Conservation (phyloP, 2,113 vertebrate species). For the Recurvirostra avosetta region DNA sequence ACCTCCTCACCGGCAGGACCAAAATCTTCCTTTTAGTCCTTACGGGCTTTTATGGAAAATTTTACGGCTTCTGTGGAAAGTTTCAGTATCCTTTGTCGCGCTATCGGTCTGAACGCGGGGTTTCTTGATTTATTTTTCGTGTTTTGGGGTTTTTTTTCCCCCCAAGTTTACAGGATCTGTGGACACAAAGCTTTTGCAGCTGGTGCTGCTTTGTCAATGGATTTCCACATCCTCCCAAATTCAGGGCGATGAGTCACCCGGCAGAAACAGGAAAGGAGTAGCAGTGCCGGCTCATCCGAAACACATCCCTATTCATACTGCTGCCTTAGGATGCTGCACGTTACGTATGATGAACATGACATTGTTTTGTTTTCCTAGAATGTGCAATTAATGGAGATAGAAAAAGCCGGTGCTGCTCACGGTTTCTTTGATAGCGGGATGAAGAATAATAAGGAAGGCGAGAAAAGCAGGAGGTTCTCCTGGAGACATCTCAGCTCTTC, state of each 20-base stretch:
- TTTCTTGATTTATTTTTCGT: background rate
- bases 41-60: background rate
- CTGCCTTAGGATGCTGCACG: background rate
- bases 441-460: background rate
- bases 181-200: slow-evolving; percentile 17
- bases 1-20: background rate
- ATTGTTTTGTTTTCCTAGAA: background rate
- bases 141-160: background rate
- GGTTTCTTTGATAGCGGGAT: background rate
- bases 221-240: background rate
- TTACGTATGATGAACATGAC: background rate
- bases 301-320: background rate
- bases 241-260: background rate
- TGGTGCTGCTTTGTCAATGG: background rate
- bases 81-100: background rate
- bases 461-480: background rate
- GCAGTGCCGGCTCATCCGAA: background rate
- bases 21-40: background rate
- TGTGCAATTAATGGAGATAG: background rate
- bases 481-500: background rate
- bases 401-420: background rate
- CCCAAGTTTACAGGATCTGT: background rate
- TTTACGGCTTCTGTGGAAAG: background rate
- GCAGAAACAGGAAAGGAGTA: background rate
- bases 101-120: fast-evolving